phyloP scores from a whole-genome alignment of 92 coral and sea anemone genomes.

The Bergia sp. region DNA sequence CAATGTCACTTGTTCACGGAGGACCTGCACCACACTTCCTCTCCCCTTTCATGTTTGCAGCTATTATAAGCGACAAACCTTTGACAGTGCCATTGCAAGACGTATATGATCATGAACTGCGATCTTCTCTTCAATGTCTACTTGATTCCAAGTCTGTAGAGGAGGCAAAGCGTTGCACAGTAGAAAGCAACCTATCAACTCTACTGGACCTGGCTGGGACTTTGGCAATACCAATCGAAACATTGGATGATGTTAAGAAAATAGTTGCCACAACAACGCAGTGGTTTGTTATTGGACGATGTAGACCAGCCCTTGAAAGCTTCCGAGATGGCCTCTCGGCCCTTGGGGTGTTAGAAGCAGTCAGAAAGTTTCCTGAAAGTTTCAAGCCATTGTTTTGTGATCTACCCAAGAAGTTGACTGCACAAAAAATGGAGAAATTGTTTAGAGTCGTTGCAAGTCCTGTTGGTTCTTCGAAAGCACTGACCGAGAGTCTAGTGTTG shows the following conservation, averaged over 20 bases:
- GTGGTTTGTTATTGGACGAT: slow-evolving; percentile 71
- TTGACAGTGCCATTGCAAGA: slow-evolving; percentile 38
- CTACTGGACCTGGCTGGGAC: slow-evolving; percentile 74
- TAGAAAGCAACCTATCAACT: slow-evolving; percentile 29
- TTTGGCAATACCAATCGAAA: slow-evolving; percentile 54
- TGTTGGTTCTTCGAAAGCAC: slow-evolving; percentile 65
- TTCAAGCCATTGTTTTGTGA: slow-evolving; percentile 70
- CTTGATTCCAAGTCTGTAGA: slow-evolving; percentile 38
- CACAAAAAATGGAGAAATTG: slow-evolving; percentile 62
- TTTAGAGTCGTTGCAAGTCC: slow-evolving; percentile 62
- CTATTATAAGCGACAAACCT: slow-evolving; percentile 41
- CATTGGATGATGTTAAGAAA: slow-evolving; percentile 56
- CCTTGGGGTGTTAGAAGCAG: slow-evolving; percentile 67
- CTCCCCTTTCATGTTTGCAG: slow-evolving; percentile 48
- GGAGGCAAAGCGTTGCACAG: slow-evolving; percentile 47
- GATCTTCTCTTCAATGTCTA: not conserved
- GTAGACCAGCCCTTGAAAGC: slow-evolving; percentile 63
- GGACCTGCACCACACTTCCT: slow-evolving; percentile 59
- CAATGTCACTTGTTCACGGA: slow-evolving; percentile 50
- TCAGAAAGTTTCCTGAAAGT: slow-evolving; percentile 55
- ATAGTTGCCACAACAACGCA: slow-evolving; percentile 48
- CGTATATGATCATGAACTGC: slow-evolving; percentile 53
- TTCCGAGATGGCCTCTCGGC: slow-evolving; percentile 72
- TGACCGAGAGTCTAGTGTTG: slow-evolving; percentile 69
- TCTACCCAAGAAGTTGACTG: slow-evolving; percentile 54